A percentile compares a stretch with the other conserved stretches of the same genome.
phyloP scores from a whole-genome alignment of 1,140 invertebrate species.

The Brachionus manjavacas region DNA sequence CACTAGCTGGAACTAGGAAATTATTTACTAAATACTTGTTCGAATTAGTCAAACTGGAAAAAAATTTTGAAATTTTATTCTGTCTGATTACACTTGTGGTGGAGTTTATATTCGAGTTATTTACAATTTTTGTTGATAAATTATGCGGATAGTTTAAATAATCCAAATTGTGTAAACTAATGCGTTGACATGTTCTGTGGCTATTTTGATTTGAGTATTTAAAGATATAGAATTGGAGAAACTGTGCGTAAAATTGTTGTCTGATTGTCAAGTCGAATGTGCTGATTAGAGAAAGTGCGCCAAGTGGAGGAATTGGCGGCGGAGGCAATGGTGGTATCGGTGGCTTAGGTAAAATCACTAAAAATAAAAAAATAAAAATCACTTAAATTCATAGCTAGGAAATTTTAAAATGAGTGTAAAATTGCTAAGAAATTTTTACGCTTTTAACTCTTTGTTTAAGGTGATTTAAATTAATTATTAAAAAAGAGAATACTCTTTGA shows the following conservation, averaged over 20 bases:
- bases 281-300: background rate
- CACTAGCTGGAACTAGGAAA: background rate
- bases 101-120: background rate
- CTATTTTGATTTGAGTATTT: background rate
- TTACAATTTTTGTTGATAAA: background rate
- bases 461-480: background rate
- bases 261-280: background rate
- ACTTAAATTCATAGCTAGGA: background rate
- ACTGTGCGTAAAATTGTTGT: background rate
- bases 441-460: background rate
- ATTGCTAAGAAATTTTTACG: background rate
- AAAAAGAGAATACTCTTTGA: background rate
- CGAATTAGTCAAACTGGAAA: background rate
- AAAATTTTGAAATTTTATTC: background rate
- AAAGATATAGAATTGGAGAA: background rate
- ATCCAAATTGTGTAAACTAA: background rate
- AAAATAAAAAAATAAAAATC: background rate
- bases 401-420: background rate
- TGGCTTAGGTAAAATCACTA: background rate
- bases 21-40: slow-evolving; percentile 9
- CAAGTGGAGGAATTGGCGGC: background rate
- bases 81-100: background rate
- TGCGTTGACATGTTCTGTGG: background rate
- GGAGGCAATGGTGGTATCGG: slow-evolving; percentile 2
- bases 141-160: background rate